These are phyloP conservation scores for Teinopalpus imperialis DNA, from an alignment of 2,888 invertebrate species.

Conservation along the genomic window DNA sequence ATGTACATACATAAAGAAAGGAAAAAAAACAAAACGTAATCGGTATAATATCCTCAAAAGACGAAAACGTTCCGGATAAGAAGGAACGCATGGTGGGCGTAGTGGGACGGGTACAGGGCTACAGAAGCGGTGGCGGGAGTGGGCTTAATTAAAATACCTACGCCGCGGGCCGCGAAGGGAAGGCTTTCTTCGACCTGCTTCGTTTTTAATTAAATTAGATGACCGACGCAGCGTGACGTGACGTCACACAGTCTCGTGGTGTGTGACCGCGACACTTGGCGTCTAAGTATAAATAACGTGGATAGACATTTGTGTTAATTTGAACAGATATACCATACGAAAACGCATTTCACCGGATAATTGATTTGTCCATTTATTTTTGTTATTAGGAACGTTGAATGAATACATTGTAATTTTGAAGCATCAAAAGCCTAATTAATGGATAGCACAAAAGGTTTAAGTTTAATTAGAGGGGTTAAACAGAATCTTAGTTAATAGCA, in stretches of 20 bases:
- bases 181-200: conserved; percentile 10
- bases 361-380: not conserved
- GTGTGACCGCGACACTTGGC: not conserved
- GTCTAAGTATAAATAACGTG: not conserved
- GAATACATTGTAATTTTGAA: too few relatives aligned
- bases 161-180: conserved; percentile 29
- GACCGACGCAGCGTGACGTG: conserved; percentile 23
- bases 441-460: too few relatives aligned
- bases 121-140: conserved; percentile 27
- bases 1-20: too few relatives aligned
- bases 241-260: conserved; percentile 25
- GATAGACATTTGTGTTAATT: conserved; percentile 1
- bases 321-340: not conserved
- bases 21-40: too few relatives aligned
- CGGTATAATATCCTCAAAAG: too few relatives aligned
- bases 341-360: not conserved
- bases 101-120: conserved; percentile 13
- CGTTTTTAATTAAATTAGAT: conserved; percentile 42
- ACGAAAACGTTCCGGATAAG: conserved; percentile 8
- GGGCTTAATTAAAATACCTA: conserved; percentile 53
- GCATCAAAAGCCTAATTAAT: too few relatives aligned
- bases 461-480: too few relatives aligned
- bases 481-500: too few relatives aligned
- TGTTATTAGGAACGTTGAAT: too few relatives aligned
- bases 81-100: conserved; percentile 23